phyloP scores from a whole-genome alignment of 2,113 vertebrate species.

The Carassius auratus region DNA sequence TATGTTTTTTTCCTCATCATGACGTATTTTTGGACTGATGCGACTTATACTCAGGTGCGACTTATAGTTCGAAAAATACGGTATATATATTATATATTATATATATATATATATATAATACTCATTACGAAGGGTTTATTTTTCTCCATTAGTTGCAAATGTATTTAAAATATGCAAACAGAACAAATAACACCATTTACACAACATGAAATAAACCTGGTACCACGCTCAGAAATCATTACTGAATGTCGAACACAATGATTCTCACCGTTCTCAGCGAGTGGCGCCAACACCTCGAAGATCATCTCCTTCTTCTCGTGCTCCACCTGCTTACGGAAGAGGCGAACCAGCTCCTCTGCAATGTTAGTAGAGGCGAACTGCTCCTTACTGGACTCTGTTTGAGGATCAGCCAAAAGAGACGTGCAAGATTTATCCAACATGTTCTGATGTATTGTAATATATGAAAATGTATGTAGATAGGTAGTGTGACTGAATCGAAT shows the following conservation, averaged over 20 bases:
- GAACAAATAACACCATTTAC: neutral
- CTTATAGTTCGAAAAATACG: too few relatives aligned
- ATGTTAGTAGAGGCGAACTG: constrained; percentile 96
- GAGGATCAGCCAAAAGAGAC: constrained; percentile 16
- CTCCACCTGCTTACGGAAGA: constrained; percentile 94
- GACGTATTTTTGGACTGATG: too few relatives aligned
- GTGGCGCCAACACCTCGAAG: constrained; percentile 95
- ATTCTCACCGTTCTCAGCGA: constrained; percentile 93
- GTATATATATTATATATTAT: too few relatives aligned
- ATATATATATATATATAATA: too few relatives aligned
- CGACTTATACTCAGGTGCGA: too few relatives aligned
- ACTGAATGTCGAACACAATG: neutral
- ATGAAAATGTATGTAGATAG: neutral
- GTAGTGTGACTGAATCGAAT: neutral
- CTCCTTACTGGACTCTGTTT: constrained; percentile 95
- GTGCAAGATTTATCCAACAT: neutral
- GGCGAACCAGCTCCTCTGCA: constrained; percentile 91
- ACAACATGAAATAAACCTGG: neutral
- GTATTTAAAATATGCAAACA: too few relatives aligned
- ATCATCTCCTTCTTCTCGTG: constrained; percentile 99
- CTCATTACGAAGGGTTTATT: too few relatives aligned
- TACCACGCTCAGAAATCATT: neutral
- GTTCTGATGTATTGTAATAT: neutral
- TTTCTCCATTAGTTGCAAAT: too few relatives aligned
- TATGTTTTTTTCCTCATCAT: too few relatives aligned